A percentile compares a stretch with the other conserved stretches of the same genome.
phyloP scores from a whole-genome alignment of 2,888 invertebrate genomes.

The Auanema sp. region DNA sequence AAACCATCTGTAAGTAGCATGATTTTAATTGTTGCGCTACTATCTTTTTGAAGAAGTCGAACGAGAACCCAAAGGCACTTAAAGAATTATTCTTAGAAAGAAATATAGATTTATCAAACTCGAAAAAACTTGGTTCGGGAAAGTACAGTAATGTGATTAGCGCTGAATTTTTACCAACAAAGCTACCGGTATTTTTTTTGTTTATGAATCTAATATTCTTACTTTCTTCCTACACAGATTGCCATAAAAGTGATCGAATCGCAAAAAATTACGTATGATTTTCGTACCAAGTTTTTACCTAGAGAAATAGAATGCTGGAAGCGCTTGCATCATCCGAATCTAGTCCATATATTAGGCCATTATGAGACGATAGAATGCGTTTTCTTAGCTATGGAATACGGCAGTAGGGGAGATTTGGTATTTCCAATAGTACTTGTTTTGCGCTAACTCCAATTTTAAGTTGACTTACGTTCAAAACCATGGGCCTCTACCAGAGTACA shows the following conservation, averaged over 20 bases:
- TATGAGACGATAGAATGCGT: constrained; percentile 38
- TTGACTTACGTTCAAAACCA: constrained; percentile 66
- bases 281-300: constrained; percentile 49
- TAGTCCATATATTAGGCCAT: constrained; percentile 32
- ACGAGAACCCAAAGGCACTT: neutral
- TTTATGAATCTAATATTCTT: neutral
- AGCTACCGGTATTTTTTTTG: neutral
- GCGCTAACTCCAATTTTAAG: no score
- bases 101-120: constrained; percentile 30
- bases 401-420: constrained; percentile 66
- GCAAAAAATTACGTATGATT: constrained; percentile 40
- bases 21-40: no score
- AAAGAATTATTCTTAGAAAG: constrained; percentile 24
- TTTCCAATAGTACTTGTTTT: constrained; percentile 1
- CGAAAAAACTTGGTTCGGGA: constrained; percentile 45
- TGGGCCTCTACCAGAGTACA: constrained; percentile 65
- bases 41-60: no score
- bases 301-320: constrained; percentile 56
- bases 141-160: constrained; percentile 54
- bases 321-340: constrained; percentile 36
- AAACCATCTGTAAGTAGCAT: no score
- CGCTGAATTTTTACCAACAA: constrained; percentile 11
- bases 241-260: constrained; percentile 53
- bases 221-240: constrained; percentile 24
- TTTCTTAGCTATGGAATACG: constrained; percentile 67